A percentile compares a stretch with the other conserved stretches of the same genome.
Evolutionary conservation across 2,888 invertebrate genomes (phyloP).

Genomic region (Malthinus seriepunctatus): DNA sequence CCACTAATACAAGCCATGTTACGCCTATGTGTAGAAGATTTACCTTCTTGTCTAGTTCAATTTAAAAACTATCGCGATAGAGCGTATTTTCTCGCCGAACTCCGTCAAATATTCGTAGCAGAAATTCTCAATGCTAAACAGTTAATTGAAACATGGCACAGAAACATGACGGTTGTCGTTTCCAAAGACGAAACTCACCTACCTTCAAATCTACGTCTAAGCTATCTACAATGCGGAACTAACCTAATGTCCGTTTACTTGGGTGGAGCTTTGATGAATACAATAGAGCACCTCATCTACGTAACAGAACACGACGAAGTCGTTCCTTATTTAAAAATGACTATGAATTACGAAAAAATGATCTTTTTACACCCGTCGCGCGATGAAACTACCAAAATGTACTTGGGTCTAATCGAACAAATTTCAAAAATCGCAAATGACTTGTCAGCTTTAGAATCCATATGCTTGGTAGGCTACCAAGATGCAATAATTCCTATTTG

Average conservation of each 20-base stretch:
- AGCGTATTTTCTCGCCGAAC: constrained; percentile 38
- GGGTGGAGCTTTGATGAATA: constrained; percentile 67
- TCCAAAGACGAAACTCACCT: constrained; percentile 8
- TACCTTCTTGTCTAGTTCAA: constrained; percentile 62
- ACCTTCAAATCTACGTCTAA: not conserved
- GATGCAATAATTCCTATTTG: constrained; percentile 40
- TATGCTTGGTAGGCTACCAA: constrained; percentile 35
- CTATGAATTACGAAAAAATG: constrained; percentile 59
- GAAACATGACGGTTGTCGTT: constrained; percentile 23
- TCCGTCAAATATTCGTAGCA: constrained; percentile 38
- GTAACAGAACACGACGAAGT: constrained; percentile 58
- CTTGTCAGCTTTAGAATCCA: constrained; percentile 38
- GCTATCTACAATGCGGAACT: constrained; percentile 31
- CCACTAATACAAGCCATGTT: constrained; percentile 66
- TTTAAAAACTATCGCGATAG: constrained; percentile 44
- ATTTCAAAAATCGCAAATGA: constrained; percentile 36
- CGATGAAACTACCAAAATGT: constrained; percentile 60
- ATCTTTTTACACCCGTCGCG: constrained; percentile 65
- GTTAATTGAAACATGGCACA: constrained; percentile 40
- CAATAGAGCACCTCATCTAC: constrained; percentile 65
- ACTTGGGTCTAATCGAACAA: constrained; percentile 59
- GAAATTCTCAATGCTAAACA: constrained; percentile 36
- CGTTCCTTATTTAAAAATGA: constrained; percentile 66
- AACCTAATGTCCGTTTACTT: constrained; percentile 64
- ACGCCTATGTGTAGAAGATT: constrained; percentile 56